These are phyloP conservation scores for Caloenas nicobarica DNA, from an alignment of 2,113 vertebrate species.

Conservation along the genomic window DNA sequence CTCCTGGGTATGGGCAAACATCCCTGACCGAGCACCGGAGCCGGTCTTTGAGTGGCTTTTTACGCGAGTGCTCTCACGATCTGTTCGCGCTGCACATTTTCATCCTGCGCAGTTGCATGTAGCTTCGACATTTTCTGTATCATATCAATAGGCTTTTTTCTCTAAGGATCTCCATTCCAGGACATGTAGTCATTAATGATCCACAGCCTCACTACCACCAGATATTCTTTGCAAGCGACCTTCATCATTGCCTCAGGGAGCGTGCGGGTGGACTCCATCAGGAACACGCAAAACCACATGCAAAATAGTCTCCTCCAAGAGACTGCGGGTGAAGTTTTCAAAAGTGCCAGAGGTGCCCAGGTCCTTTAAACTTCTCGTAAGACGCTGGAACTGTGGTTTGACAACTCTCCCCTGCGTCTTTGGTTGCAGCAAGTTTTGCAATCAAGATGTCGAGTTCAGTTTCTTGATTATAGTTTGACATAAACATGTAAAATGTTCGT, in stretches of 20 bases:
- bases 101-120: slow-evolving; percentile 46
- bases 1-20: not conserved
- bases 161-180: not conserved
- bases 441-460: not conserved
- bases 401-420: not conserved
- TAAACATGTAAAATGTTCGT: accelerated
- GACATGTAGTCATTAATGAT: not conserved
- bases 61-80: not conserved
- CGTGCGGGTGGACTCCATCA: not conserved
- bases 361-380: not conserved
- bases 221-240: not conserved
- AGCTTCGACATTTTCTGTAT: slow-evolving; percentile 1
- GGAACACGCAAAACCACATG: not conserved
- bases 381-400: not conserved
- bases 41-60: not conserved
- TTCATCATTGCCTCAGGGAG: not conserved
- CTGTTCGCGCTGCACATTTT: not conserved
- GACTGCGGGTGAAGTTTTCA: not conserved
- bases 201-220: not conserved
- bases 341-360: not conserved
- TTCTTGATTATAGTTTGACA: not conserved
- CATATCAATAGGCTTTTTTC: not conserved
- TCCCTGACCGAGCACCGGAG: not conserved
- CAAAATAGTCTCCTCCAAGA: not conserved
- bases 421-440: not conserved